Base-by-base conservation (phyloP, 2,888 invertebrate genomes). In the Philereme transversata region DNA sequence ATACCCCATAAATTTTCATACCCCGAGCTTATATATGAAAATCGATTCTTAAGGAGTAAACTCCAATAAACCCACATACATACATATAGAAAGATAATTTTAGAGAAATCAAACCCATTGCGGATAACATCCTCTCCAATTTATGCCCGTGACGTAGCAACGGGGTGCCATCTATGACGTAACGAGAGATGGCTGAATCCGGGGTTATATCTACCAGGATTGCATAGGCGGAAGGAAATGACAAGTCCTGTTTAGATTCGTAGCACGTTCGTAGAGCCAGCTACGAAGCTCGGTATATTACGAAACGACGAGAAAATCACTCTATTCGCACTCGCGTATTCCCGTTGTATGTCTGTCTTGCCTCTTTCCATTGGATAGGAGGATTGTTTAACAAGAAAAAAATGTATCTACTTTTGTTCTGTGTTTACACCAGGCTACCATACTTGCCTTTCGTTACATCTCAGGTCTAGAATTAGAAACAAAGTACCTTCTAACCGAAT, bases 151-250 rank as follows among this genome's bases (percentile, higher is more conserved):
- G 53, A 57, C 57, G 54, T 72, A 58, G 62, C 49, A 49, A 10
- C 58, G 68, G 71, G 53, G 60, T 58, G 64, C 40, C 56, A 62
- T 64, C 57, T 45, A 70, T 84, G 83, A 83, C 82, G 84, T 80
- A 72, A 67, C 67, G 70, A 72, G 75, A 74, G 69, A 71, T 75
- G 78, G 74, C 73, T 81, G 70, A 75, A 71, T 72, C 75, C 76
- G 76, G 76, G 75, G 75, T 75, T 78, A 74, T 69, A 60, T 62
- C 64, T 72, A 81, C 79, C 60, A 79, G 76, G 76, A 46, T 9
- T 54, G 5, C 75, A 81, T 67, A 69, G 64, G 47, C 53, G 51
- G 34, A 48, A 47, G 57, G 43, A 49, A 44, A 35, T 50, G 62
- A 33, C 47, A 41, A 48, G 9, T 11, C n/a, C n/a, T n/a, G n/a